Conservation (phyloP, 2,888 invertebrate species). For the Ophion obscuratus region DNA sequence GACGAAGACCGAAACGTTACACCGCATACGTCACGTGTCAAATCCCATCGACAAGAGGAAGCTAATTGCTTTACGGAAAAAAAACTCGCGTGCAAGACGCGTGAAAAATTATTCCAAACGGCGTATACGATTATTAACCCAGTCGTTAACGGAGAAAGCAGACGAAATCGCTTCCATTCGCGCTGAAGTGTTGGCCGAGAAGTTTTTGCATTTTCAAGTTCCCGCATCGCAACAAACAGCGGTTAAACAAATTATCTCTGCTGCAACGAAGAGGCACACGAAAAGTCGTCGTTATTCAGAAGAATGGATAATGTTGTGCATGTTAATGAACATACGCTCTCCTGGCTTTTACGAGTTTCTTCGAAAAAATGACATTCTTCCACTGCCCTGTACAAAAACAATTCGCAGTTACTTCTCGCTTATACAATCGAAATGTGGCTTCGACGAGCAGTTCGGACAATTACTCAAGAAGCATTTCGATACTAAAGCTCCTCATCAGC, state of each 20-base stretch:
- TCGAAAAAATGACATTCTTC: conserved; percentile 35
- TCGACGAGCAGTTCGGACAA: not conserved
- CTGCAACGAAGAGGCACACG: not conserved
- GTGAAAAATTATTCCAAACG: too few relatives aligned
- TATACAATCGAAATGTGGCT: too few relatives aligned
- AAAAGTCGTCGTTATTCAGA: conserved; percentile 39
- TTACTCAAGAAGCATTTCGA: conserved; percentile 1
- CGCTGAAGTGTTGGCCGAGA: not conserved
- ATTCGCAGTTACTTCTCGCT: too few relatives aligned
- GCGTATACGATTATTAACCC: too few relatives aligned
- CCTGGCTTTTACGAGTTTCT: conserved; percentile 34
- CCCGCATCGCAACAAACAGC: not conserved
- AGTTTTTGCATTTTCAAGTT: conserved; percentile 7
- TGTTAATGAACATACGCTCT: conserved; percentile 47
- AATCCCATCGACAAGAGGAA: too few relatives aligned
- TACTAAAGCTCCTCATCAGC: not conserved
- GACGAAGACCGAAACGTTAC: too few relatives aligned
- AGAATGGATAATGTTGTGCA: conserved; percentile 47
- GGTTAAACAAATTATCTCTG: not conserved
- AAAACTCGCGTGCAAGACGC: too few relatives aligned
- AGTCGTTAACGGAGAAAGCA: too few relatives aligned
- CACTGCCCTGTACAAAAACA: not conserved
- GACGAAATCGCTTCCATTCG: too few relatives aligned
- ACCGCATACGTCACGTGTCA: too few relatives aligned
- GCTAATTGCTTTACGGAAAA: too few relatives aligned